These are phyloP conservation scores for Pempheris klunzingeri DNA, from an alignment of 2,797 vertebrate species.

Conservation along the genomic window DNA sequence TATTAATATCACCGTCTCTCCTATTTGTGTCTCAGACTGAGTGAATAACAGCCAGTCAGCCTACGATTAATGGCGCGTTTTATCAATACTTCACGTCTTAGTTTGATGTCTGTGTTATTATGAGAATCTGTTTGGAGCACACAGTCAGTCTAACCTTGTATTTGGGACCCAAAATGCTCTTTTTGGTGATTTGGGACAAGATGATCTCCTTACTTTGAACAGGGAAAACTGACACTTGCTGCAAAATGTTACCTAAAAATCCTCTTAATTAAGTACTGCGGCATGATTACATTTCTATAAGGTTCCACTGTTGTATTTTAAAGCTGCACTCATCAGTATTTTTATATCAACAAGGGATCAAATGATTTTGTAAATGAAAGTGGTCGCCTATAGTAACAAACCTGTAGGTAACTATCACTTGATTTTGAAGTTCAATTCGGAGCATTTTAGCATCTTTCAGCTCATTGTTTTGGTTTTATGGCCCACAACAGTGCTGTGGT, in stretches of 20 bases:
- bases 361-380: background rate
- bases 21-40: conserved; percentile 31
- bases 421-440: background rate
- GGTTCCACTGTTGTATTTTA: background rate
- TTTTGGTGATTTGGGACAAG: conserved; percentile 23
- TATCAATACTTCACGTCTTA: conserved; percentile 34
- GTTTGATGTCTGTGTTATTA: conserved; percentile 26
- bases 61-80: conserved; percentile 50
- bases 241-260: background rate
- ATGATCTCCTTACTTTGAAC: conserved; percentile 15
- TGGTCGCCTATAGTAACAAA: background rate
- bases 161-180: conserved; percentile 22
- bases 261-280: background rate
- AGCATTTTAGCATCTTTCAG: background rate
- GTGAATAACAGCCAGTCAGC: conserved; percentile 19
- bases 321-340: background rate
- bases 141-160: conserved; percentile 30
- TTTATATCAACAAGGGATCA: background rate
- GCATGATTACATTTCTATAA: background rate
- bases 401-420: background rate
- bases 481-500: background rate
- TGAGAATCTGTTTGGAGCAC: conserved; percentile 15
- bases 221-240: conserved; percentile 11
- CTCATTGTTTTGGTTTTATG: background rate
- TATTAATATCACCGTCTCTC: conserved; percentile 31